Base-by-base conservation (phyloP, 2,113 vertebrate species). In the Gallinago jamesoni region DNA sequence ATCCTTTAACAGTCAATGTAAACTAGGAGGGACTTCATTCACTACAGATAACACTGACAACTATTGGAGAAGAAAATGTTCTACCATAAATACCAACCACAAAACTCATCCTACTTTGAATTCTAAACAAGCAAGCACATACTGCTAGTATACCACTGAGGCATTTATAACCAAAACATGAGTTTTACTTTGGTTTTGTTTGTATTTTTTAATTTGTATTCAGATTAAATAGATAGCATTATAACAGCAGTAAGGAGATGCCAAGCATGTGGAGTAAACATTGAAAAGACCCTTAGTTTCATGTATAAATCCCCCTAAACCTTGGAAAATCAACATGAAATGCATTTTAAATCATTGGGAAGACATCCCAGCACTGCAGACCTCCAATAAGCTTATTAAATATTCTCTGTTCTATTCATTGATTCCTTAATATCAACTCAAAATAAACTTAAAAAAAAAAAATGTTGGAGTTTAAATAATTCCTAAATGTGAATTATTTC, bases 291-390 rank as follows among this genome's bases (percentile, higher is more conserved):
- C 62, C 30, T 74, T 45, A 35, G 31, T 50, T 96, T 77, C 69
- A 72, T 59, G 33, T 52, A 69, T 35, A 67, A 86, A 74, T 37
- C 59, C 41, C 83, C 75, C 56, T 82, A 84, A 94, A 88, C 87
- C 85, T 92, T 87, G 85, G 86, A 74, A 93, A 93, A 89, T 52
- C 76, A 89, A 78, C 60, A 45, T 20, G 33, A 81, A 96, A 87
- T 76, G 59, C 79, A 89, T 92, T 89, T 86, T 74, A 43, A 88
- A 64, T 63, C 33, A 45, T 9, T 20, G 31, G 15, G 55, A 91
- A 87, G 50, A 83, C 7, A 48, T 72, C 60, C 56, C 64, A 86
- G 57, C 55, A 70, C 73, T 57, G 39, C 79, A 88, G 55, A 76
- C n/a, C 37, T 85, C 47, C 75, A 73, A 53, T 68, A 57, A 67